Evolutionary conservation across 2,888 invertebrate species (phyloP).

Genomic region (Drosophila fulvimacula): DNA sequence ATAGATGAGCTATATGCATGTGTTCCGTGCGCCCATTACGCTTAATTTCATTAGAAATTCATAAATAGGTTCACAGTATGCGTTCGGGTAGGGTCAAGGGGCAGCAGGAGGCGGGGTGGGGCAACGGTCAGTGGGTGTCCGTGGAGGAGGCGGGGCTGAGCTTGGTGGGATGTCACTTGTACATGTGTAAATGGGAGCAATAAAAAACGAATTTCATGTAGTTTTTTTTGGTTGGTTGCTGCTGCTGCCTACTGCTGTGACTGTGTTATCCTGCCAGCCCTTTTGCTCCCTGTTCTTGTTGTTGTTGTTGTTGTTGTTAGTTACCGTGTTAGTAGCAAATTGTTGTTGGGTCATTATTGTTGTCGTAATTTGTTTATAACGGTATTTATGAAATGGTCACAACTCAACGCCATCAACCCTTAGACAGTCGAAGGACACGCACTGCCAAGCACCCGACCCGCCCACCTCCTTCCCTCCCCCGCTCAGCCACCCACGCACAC

Average conservation of each 20-base stretch:
- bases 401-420: constrained; percentile 80
- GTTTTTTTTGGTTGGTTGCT: constrained; percentile 3
- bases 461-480: not conserved
- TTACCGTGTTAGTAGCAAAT: constrained; percentile 27
- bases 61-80: constrained; percentile 66
- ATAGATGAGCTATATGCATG: constrained; percentile 5
- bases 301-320: constrained; percentile 35
- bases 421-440: constrained; percentile 58
- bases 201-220: constrained; percentile 66
- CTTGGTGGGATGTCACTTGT: constrained; percentile 54
- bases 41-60: constrained; percentile 84
- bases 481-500: constrained; percentile 18
- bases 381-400: constrained; percentile 83
- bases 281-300: constrained; percentile 26
- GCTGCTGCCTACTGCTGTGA: constrained; percentile 46
- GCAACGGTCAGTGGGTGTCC: not conserved
- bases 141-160: not conserved
- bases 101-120: not conserved
- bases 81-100: constrained; percentile 18
- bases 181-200: constrained; percentile 77
- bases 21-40: constrained; percentile 56
- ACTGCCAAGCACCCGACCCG: constrained; percentile 14
- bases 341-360: constrained; percentile 63
- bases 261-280: constrained; percentile 51
- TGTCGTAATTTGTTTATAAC: constrained; percentile 80